Evolutionary conservation across 35 echinoderm and acorn worm genomes (phyloP).

Genomic region (Apostichopus japonicus): DNA sequence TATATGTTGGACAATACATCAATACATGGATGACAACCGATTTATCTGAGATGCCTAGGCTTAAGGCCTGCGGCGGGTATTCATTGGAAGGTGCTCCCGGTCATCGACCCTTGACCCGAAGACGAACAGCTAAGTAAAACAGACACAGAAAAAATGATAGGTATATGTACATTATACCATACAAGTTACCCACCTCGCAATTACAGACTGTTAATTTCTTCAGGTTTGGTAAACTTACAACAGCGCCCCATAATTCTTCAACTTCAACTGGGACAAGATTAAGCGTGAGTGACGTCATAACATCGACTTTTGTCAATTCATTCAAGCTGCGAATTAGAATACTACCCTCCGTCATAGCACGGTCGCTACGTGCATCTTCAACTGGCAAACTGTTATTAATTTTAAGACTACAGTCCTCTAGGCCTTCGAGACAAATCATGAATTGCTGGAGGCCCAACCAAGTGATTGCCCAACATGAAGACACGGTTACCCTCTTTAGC

Average conservation of each 20-base stretch:
- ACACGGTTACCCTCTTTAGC: slow-evolving; percentile 67
- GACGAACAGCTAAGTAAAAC: too few species aligned
- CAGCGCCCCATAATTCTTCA: slow-evolving; percentile 94
- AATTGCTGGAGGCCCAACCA: slow-evolving; percentile 68
- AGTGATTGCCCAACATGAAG: slow-evolving; percentile 84
- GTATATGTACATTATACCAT: too few species aligned
- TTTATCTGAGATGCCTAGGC: too few species aligned
- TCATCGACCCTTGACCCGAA: too few species aligned
- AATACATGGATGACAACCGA: too few species aligned
- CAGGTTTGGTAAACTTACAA: slow-evolving; percentile 71
- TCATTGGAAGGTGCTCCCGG: too few species aligned
- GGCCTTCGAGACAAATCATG: slow-evolving; percentile 49
- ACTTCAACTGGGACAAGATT: slow-evolving; percentile 88
- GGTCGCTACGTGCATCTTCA: slow-evolving; percentile 80
- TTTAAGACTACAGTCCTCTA: slow-evolving; percentile 79
- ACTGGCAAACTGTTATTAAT: slow-evolving; percentile 85
- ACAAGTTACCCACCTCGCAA: slow-evolving; percentile 76
- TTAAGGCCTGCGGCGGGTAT: too few species aligned
- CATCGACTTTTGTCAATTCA: slow-evolving; percentile 47
- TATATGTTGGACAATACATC: too few species aligned
- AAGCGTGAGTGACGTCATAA: slow-evolving; percentile 68
- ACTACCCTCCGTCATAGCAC: slow-evolving; percentile 86
- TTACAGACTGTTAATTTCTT: slow-evolving; percentile 83
- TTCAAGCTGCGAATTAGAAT: slow-evolving; percentile 62
- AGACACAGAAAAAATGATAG: too few species aligned